A percentile compares a stretch with the other conserved stretches of the same genome.
Evolutionary conservation across 2,113 vertebrate genomes (phyloP).

Genomic region (Rostratula benghalensis): DNA sequence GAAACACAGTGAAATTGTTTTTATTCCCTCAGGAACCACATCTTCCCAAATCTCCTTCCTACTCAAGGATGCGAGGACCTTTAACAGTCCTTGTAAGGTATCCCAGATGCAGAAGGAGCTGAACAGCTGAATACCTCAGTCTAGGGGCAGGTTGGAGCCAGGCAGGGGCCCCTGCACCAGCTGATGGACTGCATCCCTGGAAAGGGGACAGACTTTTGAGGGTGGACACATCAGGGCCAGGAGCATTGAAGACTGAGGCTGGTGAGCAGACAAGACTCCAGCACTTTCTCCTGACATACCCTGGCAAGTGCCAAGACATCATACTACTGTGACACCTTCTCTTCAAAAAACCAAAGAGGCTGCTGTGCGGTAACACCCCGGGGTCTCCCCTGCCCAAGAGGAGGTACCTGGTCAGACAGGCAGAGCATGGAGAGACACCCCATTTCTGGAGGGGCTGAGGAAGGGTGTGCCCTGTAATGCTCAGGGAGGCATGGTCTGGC

Average conservation of each 20-base stretch:
- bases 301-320: background rate
- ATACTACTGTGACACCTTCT: background rate
- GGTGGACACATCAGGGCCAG: background rate
- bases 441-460: background rate
- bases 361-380: background rate
- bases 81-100: background rate
- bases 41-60: background rate
- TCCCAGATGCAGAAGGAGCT: background rate
- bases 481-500: background rate
- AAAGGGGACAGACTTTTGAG: background rate
- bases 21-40: background rate
- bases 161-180: background rate
- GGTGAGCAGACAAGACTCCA: background rate
- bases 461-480: background rate
- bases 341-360: background rate
- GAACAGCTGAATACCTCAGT: background rate
- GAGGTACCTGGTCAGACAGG: background rate
- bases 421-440: background rate
- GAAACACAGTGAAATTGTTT: background rate
- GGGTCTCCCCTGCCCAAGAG: background rate
- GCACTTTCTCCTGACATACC: background rate
- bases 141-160: background rate
- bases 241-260: background rate
- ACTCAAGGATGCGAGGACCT: background rate
- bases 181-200: background rate